Evolutionary conservation across 2,797 vertebrate species (phyloP).

Genomic region (Todus mexicanus): DNA sequence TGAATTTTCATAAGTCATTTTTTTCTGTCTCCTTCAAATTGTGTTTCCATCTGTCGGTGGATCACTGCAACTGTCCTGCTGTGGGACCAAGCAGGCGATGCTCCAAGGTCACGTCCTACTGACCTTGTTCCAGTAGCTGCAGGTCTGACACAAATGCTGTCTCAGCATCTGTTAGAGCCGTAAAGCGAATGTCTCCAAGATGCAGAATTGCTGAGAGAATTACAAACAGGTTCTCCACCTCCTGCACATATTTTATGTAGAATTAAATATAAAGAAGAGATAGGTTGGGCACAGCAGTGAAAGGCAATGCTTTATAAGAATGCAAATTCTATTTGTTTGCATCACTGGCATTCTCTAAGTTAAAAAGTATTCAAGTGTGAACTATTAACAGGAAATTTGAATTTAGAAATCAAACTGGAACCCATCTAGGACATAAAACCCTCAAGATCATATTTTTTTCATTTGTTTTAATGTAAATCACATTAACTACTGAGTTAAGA

Average conservation of each 20-base stretch:
- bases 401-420: background rate
- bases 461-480: background rate
- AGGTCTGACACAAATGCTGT: slow-evolving; percentile 86
- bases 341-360: background rate
- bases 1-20: background rate
- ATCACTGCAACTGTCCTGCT: background rate
- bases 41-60: slow-evolving; percentile 55
- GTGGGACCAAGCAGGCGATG: rapidly evolving
- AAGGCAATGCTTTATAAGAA: background rate
- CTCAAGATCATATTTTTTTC: background rate
- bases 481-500: background rate
- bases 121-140: slow-evolving; percentile 92
- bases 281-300: background rate
- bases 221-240: slow-evolving; percentile 89
- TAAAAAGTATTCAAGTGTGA: background rate
- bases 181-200: slow-evolving; percentile 88
- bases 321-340: background rate
- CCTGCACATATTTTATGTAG: slow-evolving; percentile 71
- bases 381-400: background rate
- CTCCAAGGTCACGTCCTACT: slow-evolving; percentile 50
- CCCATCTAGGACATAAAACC: background rate
- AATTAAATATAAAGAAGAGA: slow-evolving; percentile 21
- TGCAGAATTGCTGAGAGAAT: slow-evolving; percentile 89
- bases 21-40: background rate
- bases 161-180: slow-evolving; percentile 79